Evolutionary conservation across 2,888 invertebrate genomes (phyloP).

Genomic region (Agrotis puta): DNA sequence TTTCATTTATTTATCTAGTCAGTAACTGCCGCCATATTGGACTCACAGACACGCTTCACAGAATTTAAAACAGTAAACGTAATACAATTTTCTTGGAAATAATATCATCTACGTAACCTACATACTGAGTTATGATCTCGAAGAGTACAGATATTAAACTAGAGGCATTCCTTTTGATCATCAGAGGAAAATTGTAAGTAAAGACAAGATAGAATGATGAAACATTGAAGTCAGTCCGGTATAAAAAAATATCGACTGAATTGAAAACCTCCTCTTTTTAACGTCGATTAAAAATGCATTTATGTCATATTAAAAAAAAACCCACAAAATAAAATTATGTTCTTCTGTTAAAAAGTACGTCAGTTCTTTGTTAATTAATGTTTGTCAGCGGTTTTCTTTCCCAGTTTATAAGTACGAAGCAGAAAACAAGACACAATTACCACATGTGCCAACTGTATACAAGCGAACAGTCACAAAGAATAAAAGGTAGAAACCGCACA

Average conservation of each 20-base stretch:
- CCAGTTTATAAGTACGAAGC: neutral
- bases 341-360: neutral
- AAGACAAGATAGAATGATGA: too few species aligned
- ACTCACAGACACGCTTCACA: conserved; percentile 24
- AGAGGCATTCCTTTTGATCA: neutral
- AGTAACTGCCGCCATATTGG: neutral
- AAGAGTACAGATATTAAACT: neutral
- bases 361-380: neutral
- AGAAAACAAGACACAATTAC: conserved; percentile 8
- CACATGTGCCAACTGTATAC: neutral
- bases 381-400: neutral
- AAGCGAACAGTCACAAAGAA: conserved; percentile 35
- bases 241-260: too few species aligned
- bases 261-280: too few species aligned
- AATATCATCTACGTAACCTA: conserved; percentile 19
- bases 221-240: too few species aligned
- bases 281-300: too few species aligned
- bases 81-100: conserved; percentile 11
- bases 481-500: conserved; percentile 28
- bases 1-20: conserved; percentile 28
- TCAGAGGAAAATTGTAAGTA: neutral
- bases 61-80: conserved; percentile 10
- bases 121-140: conserved; percentile 8
- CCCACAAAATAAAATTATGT: too few species aligned
- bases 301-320: too few species aligned